Evolutionary conservation across 2,113 vertebrate genomes (phyloP).

Genomic region (Nannobrachium achirus): DNA sequence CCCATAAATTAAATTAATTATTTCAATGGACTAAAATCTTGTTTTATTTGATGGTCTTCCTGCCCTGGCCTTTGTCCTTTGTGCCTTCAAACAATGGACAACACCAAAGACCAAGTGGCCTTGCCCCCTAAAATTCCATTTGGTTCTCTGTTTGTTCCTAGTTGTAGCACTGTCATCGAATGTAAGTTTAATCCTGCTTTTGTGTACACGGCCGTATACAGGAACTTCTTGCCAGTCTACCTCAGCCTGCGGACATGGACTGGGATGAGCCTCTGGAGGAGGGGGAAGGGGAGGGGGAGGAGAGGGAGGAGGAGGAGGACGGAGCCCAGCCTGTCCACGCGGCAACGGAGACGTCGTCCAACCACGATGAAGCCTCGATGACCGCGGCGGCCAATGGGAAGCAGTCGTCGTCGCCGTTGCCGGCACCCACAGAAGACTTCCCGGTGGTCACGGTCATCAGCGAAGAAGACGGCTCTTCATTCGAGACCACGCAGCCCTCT

Average conservation of each 20-base stretch:
- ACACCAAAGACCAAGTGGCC: no score
- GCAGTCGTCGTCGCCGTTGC: neutral
- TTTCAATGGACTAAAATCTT: no score
- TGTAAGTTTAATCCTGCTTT: neutral
- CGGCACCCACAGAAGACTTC: slow-evolving; percentile 35
- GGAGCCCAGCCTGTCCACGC: slow-evolving; percentile 75
- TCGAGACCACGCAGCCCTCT: slow-evolving; percentile 83
- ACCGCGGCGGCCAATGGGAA: slow-evolving; percentile 4
- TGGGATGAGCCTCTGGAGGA: slow-evolving; percentile 81
- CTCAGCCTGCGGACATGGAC: slow-evolving; percentile 91
- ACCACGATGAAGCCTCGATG: slow-evolving; percentile 71
- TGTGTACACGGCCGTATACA: slow-evolving; percentile 51
- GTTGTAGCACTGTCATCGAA: no score
- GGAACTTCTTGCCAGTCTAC: slow-evolving; percentile 94
- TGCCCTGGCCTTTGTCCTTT: no score
- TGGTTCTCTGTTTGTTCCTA: no score
- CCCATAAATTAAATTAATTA: no score
- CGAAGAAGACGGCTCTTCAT: slow-evolving; percentile 41
- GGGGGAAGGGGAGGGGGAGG: no score
- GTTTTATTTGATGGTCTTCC: no score
- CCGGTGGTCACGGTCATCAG: slow-evolving; percentile 36
- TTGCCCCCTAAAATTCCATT: no score
- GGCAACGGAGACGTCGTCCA: slow-evolving; percentile 43
- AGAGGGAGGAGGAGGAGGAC: slow-evolving; percentile 71
- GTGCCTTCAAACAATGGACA: no score